Evolutionary conservation across 1,140 invertebrate species (phyloP).

Genomic region (Nebria ingens): DNA sequence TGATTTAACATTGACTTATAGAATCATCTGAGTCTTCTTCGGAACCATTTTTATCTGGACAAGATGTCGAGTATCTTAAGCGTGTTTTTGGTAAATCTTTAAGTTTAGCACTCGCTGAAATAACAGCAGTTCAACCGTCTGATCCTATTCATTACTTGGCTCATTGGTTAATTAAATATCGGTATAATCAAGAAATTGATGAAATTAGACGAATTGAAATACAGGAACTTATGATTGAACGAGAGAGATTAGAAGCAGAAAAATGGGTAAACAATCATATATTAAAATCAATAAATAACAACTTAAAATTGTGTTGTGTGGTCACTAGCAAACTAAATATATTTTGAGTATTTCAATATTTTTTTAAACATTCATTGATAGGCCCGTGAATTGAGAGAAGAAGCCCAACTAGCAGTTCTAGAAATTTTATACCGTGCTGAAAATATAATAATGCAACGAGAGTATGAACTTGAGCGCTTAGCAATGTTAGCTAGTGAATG

Average conservation of each 20-base stretch:
- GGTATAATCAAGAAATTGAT: constrained; percentile 32
- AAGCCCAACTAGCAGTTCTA: not conserved
- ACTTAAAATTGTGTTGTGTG: not conserved
- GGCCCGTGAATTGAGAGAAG: not conserved
- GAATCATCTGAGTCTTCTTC: no score
- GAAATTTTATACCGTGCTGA: not conserved
- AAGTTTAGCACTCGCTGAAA: constrained; percentile 32
- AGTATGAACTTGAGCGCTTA: not conserved
- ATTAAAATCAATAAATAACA: not conserved
- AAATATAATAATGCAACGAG: not conserved
- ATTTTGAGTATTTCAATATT: no score
- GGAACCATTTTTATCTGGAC: constrained; percentile 19
- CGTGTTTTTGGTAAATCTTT: constrained; percentile 28
- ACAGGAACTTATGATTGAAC: constrained; percentile 23
- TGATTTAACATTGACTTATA: no score
- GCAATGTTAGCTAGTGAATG: no score
- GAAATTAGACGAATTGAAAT: constrained; percentile 24
- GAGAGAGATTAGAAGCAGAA: constrained; percentile 23
- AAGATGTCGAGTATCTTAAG: constrained; percentile 32
- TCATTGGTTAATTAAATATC: constrained; percentile 34
- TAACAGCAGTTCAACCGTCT: constrained; percentile 28
- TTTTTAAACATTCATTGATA: no score
- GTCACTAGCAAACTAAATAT: no score
- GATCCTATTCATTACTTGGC: constrained; percentile 35
- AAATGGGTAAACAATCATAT: constrained; percentile 23